A percentile compares a stretch with the other conserved stretches of the same genome.
Evolutionary conservation across 1,140 invertebrate species (phyloP).

Genomic region (Meloidogyne chitwoodi): DNA sequence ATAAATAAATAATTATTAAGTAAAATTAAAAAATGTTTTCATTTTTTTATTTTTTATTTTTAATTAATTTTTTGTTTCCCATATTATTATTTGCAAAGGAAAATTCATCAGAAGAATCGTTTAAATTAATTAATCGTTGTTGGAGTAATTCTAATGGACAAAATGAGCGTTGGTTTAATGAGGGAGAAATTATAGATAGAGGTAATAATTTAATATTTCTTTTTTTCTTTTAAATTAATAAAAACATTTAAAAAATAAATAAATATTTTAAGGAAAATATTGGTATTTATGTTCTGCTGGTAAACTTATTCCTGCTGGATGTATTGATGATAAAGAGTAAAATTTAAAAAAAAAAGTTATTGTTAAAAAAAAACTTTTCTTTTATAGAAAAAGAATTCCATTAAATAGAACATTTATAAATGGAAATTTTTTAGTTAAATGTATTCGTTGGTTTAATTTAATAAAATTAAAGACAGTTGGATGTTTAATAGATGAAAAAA

Average conservation of each 20-base stretch:
- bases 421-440: conserved; percentile 1
- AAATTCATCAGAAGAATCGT: no score
- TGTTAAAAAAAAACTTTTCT: not conserved
- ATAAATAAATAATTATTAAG: no score
- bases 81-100: no score
- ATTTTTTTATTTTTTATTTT: no score
- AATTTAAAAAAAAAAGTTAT: not conserved
- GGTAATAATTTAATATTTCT: not conserved
- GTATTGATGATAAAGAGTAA: conserved; percentile 8
- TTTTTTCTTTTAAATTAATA: not conserved
- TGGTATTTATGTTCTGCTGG: conserved; percentile 4
- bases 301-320: conserved; percentile 10
- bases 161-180: not conserved
- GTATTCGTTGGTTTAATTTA: not conserved
- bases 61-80: no score
- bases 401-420: not conserved
- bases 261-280: conserved; percentile 1
- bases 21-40: no score
- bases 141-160: conserved; percentile 4
- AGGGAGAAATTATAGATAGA: conserved; percentile 2
- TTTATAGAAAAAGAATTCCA: not conserved
- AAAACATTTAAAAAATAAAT: no score
- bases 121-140: not conserved
- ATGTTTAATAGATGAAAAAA: not conserved
- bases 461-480: conserved; percentile 10